Evolutionary conservation across 2,888 invertebrate species (phyloP).

Genomic region (Metellina segmentata): DNA sequence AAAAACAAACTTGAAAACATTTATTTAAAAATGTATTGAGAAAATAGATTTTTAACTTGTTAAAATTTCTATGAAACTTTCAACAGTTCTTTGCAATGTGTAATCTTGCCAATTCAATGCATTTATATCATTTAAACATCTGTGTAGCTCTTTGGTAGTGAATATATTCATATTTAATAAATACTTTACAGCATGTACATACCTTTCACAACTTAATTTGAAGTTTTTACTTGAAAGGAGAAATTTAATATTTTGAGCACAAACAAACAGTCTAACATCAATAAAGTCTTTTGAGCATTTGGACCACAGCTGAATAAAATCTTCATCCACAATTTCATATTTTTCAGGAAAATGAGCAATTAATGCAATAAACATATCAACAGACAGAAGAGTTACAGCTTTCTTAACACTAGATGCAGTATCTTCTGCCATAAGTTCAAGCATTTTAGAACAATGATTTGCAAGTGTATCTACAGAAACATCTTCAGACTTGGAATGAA

Average conservation of each 20-base stretch:
- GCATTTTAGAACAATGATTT: background rate
- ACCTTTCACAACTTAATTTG: conserved; percentile 38
- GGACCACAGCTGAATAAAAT: conserved; percentile 40
- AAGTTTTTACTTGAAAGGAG: conserved; percentile 23
- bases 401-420: conserved; percentile 10
- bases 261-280: conserved; percentile 38
- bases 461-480: background rate
- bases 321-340: background rate
- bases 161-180: conserved; percentile 20
- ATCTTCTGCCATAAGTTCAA: background rate
- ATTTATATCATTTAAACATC: conserved; percentile 34
- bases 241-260: conserved; percentile 60
- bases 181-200: conserved; percentile 2
- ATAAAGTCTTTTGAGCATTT: conserved; percentile 11
- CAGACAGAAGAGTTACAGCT: conserved; percentile 33
- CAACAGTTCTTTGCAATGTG: background rate
- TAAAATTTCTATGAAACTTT: conserved; percentile 34
- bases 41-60: background rate
- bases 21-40: background rate
- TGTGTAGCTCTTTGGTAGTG: conserved; percentile 12
- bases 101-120: conserved; percentile 25
- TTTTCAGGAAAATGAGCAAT: conserved; percentile 48
- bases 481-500: conserved; percentile 3
- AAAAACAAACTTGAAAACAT: background rate
- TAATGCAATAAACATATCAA: conserved; percentile 64